Base-by-base conservation (phyloP, 2,797 vertebrate genomes). In the Tachyglossus aculeatus region DNA sequence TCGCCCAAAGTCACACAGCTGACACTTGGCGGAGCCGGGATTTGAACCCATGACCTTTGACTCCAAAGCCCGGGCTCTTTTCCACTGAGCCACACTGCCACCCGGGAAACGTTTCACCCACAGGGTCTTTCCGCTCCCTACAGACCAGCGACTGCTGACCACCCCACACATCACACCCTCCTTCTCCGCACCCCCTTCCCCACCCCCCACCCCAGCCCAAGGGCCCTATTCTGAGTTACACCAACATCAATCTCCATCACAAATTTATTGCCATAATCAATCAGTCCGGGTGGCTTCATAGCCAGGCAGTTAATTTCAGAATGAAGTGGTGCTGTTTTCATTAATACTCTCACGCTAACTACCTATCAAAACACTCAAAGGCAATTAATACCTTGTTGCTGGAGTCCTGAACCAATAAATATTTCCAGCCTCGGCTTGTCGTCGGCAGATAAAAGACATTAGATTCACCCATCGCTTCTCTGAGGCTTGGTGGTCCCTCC, bases 251-350 rank as follows among this genome's bases (percentile, higher is more conserved):
- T 93, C 88, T 90, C 85, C 2, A 2, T 80, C 57, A 50, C 68
- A 64, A 86, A 91, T 93, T 93, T 91, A 93, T 91, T 86, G 81
- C 87, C 88, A 77, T 84, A 85, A 88, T 91, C 88, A 90, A 91
- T 94, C 90, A 91, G 82, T 82, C 88, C 80, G 71, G 79, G 67
- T 73, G 88, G 84, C 84, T 85, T 88, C 92, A 88, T 81, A 79
- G 86, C 86, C 86, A 88, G 84, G 90, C 69, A 86, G 90, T 92
- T 92, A 91, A 93, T 92, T 92, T 88, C 85, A 82, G 90, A 90
- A 90, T 85, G 90, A 92, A 93, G 89, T 84, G 86, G 78, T 84
- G 86, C 87, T 92, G 85, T 92, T 93, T 93, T 92, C 89, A 92
- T 93, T 93, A 91, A 93, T 92, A 88, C 86, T 77, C 81, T 47